These are phyloP conservation scores for Orchesella cincta DNA, from an alignment of 1,140 invertebrate species.

Conservation along the genomic window DNA sequence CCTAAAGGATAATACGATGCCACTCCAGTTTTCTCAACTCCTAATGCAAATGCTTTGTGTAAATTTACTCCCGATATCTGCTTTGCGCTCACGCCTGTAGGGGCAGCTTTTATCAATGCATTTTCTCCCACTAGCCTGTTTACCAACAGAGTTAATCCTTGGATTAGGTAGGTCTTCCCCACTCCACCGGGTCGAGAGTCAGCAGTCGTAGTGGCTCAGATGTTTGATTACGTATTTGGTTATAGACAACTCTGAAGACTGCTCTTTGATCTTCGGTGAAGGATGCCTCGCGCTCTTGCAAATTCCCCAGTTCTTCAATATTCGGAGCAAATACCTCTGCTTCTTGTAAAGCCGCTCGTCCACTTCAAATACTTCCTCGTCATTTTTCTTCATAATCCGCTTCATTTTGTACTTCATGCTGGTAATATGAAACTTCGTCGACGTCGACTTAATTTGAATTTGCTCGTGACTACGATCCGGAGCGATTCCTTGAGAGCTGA, in stretches of 20 bases:
- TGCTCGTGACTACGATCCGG: no score
- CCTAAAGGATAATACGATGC: not conserved
- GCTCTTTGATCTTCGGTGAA: not conserved
- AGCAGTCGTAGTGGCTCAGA: not conserved
- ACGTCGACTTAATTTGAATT: no score
- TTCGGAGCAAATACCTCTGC: not conserved
- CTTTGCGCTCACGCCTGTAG: not conserved
- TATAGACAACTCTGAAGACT: not conserved
- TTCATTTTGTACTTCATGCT: no score
- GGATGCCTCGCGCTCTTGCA: not conserved
- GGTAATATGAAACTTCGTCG: no score
- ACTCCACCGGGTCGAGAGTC: not conserved
- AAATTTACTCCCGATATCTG: not conserved
- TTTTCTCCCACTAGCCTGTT: not conserved
- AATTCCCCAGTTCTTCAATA: not conserved
- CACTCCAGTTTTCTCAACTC: not conserved
- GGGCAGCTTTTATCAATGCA: not conserved
- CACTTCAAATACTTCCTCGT: no score
- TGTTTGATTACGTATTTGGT: not conserved
- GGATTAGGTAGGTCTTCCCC: not conserved
- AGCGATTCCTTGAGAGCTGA: no score
- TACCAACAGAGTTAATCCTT: not conserved
- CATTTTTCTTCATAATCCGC: not conserved
- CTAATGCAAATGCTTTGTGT: not conserved
- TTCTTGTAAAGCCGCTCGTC: not conserved